phyloP scores from a whole-genome alignment of 2,113 vertebrate species.

The Podocnemis expansa region DNA sequence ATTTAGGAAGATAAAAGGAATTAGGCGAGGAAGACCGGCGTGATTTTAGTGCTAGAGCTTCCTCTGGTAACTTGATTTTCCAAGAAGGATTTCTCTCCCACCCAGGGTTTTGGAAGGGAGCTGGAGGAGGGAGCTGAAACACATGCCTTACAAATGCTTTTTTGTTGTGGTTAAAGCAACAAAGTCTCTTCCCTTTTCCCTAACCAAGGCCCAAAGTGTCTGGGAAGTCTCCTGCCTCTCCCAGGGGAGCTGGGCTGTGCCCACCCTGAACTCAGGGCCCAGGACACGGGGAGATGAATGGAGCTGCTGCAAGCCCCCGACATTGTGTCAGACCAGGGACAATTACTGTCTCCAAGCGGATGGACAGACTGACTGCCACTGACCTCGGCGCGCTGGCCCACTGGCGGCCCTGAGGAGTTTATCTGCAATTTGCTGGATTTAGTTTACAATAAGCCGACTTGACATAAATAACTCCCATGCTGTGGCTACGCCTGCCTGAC shows the following conservation, averaged over 20 bases:
- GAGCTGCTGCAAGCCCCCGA: slow-evolving; percentile 67
- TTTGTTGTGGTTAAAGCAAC: not conserved
- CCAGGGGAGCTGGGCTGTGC: not conserved
- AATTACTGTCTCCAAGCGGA: slow-evolving; percentile 82
- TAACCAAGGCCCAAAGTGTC: not conserved
- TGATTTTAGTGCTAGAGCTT: not conserved
- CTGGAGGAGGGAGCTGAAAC: not conserved
- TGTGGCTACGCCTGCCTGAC: slow-evolving; percentile 78
- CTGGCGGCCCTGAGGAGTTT: slow-evolving; percentile 67
- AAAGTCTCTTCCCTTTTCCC: not conserved
- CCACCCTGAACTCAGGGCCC: not conserved
- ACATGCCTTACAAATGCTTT: not conserved
- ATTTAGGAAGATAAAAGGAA: not conserved
- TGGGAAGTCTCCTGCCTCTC: not conserved
- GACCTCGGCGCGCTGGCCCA: slow-evolving; percentile 77
- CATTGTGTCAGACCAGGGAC: slow-evolving; percentile 80
- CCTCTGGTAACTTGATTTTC: not conserved
- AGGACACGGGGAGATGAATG: slow-evolving; percentile 79
- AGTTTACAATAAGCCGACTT: slow-evolving; percentile 78
- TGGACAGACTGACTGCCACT: slow-evolving; percentile 78
- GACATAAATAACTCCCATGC: slow-evolving; percentile 77
- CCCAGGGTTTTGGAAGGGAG: not conserved
- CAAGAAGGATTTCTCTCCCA: not conserved
- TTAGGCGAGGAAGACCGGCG: too few relatives aligned
- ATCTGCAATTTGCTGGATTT: slow-evolving; percentile 74